Percentiles rank a stretch among this genome's conserved stretches.
Conservation (phyloP, 1,140 invertebrate species). For the Polyergus mexicanus region DNA sequence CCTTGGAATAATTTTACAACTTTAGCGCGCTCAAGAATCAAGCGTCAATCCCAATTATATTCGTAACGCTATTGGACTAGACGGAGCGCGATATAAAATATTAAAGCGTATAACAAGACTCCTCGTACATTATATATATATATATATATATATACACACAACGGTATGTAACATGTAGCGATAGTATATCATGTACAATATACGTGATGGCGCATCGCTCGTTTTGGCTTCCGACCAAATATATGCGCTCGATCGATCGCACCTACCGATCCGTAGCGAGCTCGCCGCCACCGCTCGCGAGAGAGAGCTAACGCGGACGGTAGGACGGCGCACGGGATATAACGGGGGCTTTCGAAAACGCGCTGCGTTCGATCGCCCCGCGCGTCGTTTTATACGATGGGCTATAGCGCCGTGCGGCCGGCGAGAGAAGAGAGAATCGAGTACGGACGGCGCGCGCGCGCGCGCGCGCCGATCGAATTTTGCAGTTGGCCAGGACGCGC, state of each 20-base stretch:
- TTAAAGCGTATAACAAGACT: slow-evolving; percentile 44
- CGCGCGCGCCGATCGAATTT: slow-evolving; percentile 62
- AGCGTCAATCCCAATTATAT: slow-evolving; percentile 21
- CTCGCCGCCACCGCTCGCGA: slow-evolving; percentile 49
- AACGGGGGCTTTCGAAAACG: slow-evolving; percentile 57
- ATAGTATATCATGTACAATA: slow-evolving; percentile 57
- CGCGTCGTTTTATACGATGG: slow-evolving; percentile 56
- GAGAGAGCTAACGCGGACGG: slow-evolving; percentile 58
- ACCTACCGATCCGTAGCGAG: slow-evolving; percentile 61
- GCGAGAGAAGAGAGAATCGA: slow-evolving; percentile 62
- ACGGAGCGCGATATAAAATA: slow-evolving; percentile 40
- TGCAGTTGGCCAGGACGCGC: slow-evolving; percentile 43
- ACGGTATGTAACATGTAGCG: slow-evolving; percentile 31
- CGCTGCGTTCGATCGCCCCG: slow-evolving; percentile 53
- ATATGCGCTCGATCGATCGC: slow-evolving; percentile 64
- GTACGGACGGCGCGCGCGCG: slow-evolving; percentile 47
- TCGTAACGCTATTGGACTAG: slow-evolving; percentile 35
- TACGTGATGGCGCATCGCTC: slow-evolving; percentile 51
- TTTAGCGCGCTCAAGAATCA: background rate
- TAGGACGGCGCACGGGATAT: slow-evolving; percentile 25
- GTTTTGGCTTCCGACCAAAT: slow-evolving; percentile 61
- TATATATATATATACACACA: too few species aligned
- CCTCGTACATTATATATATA: slow-evolving; percentile 38
- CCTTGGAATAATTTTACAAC: background rate
- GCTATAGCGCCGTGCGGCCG: slow-evolving; percentile 19